These are phyloP conservation scores for Dryoscopus gambensis DNA, from an alignment of 2,113 vertebrate species.

Conservation along the genomic window DNA sequence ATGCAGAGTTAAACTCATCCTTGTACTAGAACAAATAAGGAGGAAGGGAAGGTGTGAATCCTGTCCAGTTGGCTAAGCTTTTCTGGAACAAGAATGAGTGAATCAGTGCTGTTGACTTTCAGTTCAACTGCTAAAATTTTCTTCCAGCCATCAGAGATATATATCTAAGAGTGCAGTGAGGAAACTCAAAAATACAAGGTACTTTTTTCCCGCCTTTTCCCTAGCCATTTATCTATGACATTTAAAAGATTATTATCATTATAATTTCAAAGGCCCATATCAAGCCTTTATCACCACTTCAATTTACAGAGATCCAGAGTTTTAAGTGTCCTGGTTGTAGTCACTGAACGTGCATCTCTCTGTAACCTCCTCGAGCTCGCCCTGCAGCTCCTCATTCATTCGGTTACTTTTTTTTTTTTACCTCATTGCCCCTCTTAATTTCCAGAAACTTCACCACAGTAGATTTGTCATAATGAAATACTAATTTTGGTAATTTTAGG, in stretches of 20 bases:
- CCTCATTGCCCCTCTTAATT: neutral
- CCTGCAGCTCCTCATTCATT: neutral
- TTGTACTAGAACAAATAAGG: neutral
- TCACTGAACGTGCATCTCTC: neutral
- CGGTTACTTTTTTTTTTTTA: fast-evolving
- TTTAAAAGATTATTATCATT: neutral
- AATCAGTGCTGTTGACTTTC: neutral
- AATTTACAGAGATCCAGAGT: neutral
- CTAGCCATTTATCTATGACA: neutral
- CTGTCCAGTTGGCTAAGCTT: neutral
- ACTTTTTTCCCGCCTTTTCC: neutral
- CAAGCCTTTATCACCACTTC: neutral
- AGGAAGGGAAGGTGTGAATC: neutral
- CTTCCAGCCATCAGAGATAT: neutral
- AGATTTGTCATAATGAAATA: neutral
- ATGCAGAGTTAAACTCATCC: neutral
- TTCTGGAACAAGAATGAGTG: neutral
- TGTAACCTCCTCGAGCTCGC: neutral
- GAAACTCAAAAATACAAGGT: neutral
- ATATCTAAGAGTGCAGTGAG: neutral
- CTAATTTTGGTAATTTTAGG: neutral
- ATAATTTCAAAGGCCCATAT: neutral
- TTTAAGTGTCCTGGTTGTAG: neutral
- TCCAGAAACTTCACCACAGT: neutral
- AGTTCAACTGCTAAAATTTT: neutral